Conservation (phyloP, 2,113 vertebrate genomes). For the Etia nguti region DNA sequence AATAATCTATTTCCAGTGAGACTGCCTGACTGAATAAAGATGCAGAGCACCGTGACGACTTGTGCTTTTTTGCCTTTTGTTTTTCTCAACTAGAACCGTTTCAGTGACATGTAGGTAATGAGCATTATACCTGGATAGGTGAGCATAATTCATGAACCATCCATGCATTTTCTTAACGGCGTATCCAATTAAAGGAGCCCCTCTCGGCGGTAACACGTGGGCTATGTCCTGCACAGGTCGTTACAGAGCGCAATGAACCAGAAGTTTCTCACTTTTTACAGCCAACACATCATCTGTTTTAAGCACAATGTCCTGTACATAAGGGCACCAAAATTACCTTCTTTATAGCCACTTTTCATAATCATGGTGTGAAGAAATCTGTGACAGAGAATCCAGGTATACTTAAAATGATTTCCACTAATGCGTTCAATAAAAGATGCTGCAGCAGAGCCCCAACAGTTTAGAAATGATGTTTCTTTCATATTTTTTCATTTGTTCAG, state of each 20-base stretch:
- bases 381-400: background rate
- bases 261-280: background rate
- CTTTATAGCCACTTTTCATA: background rate
- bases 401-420: background rate
- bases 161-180: background rate
- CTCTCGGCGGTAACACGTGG: background rate
- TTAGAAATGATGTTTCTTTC: background rate
- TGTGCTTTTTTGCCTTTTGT: background rate
- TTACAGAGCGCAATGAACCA: background rate
- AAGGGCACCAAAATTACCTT: background rate
- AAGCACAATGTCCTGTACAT: background rate
- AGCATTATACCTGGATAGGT: background rate
- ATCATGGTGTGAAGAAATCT: background rate
- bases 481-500: background rate
- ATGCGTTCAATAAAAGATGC: background rate
- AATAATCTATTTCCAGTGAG: no score
- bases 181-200: background rate
- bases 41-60: background rate
- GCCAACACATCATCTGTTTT: background rate
- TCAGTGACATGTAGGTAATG: background rate
- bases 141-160: background rate
- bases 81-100: background rate
- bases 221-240: background rate
- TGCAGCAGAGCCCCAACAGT: background rate
- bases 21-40: background rate